Evolutionary conservation across 2,797 vertebrate species (phyloP).

Genomic region (Protosalanx chinensis): DNA sequence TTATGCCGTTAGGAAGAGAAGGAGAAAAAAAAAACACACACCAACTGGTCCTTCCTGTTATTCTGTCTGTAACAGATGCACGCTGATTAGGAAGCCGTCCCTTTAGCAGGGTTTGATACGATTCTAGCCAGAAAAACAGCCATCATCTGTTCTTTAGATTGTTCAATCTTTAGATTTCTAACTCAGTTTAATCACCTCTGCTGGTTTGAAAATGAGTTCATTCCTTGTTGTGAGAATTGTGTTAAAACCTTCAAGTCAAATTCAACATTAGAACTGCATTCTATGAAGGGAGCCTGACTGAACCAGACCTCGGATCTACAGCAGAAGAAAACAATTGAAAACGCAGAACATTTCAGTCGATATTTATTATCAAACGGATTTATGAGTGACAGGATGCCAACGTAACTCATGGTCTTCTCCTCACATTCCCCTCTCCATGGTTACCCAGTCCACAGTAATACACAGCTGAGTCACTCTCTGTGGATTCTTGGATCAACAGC

Average conservation of each 20-base stretch:
- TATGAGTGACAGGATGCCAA: not conserved
- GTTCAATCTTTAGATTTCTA: conserved; percentile 13
- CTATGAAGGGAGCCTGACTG: not conserved
- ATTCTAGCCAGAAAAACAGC: conserved; percentile 21
- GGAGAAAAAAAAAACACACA: conserved; percentile 51
- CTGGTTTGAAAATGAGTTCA: not conserved
- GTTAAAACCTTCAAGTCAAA: not conserved
- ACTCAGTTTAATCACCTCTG: not conserved
- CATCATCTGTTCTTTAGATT: conserved; percentile 12
- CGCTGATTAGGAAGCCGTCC: not conserved
- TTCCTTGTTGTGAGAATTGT: too few species aligned
- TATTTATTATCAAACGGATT: not conserved
- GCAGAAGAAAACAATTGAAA: not conserved
- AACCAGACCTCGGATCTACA: not conserved
- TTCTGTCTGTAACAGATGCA: conserved; percentile 5
- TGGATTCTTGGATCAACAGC: conserved; percentile 32
- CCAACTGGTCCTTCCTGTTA: conserved; percentile 36
- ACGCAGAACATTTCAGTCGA: not conserved
- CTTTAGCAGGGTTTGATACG: conserved; percentile 19
- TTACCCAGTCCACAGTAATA: conserved; percentile 46
- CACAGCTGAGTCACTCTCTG: conserved; percentile 36
- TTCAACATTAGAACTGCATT: not conserved
- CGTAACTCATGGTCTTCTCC: not conserved
- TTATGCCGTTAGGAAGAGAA: conserved; percentile 44
- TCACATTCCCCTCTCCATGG: not conserved